phyloP scores from a whole-genome alignment of 1,140 invertebrate genomes.

The Geopemphigus sp. region DNA sequence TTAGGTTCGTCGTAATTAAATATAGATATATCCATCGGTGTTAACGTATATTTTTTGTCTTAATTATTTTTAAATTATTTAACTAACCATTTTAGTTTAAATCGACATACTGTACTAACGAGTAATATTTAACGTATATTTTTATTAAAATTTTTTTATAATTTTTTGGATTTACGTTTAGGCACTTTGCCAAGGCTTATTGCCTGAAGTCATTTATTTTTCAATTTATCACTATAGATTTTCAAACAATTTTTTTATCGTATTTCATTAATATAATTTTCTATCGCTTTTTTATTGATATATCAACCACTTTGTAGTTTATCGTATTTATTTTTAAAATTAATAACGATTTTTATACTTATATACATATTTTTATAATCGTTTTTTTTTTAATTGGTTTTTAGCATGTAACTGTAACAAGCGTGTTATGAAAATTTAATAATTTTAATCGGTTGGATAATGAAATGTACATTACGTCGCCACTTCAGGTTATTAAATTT shows the following conservation, averaged over 20 bases:
- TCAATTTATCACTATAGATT: not conserved
- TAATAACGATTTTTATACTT: conserved; percentile 1
- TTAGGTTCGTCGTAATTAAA: not conserved
- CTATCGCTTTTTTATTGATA: not conserved
- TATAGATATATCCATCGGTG: not conserved
- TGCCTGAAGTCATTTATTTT: not conserved
- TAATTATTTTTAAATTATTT: conserved; percentile 8
- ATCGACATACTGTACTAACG: not conserved
- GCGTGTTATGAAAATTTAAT: no score
- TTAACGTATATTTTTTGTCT: not conserved
- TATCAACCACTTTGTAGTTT: not conserved
- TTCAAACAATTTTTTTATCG: not conserved
- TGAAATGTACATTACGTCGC: no score
- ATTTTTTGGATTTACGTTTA: not conserved
- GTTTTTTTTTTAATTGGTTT: no score
- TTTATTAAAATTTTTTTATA: not conserved
- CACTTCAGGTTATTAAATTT: no score
- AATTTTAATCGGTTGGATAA: no score
- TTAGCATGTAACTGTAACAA: no score
- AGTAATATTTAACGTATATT: not conserved
- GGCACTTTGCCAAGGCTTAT: not conserved
- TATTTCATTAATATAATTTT: not conserved
- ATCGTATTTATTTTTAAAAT: no score
- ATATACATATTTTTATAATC: not conserved
- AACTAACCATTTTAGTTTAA: not conserved